Evolutionary conservation across 2,888 invertebrate species (phyloP), one percentile per base, ranked within the genome.

Genomic region (Leucophora obtusa): DNA sequence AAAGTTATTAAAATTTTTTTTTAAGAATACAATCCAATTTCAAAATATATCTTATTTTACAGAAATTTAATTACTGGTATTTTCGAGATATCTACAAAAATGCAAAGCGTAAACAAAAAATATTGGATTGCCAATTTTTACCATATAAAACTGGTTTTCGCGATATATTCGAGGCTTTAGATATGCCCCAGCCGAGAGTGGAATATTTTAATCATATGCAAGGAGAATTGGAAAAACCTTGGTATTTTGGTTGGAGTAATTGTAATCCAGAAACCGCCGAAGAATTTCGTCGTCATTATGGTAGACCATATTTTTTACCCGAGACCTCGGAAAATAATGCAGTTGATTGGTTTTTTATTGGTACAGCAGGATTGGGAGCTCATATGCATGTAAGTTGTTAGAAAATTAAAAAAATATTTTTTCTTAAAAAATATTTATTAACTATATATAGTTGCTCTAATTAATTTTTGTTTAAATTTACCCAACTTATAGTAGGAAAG

Each of bases 291-390:
- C 89, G 93, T 69, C 96, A 96, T 88, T 97, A 97, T 88, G 91
- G 92, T 1, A 91, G 94, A 38, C 98, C 98, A 0, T 98, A 98
- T 88, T 98, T 98, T 89, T 92, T 98, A 65, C 98, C 98, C 0
- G 90, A 90, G 43, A 93, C 93, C 0, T 95, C 98, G 0, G 98
- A 98, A 89, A 96, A 95, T 85, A 96, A 96, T 86, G 95, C 95
- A 81, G 94, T 96, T 0, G 98, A 97, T 90, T 98, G 98, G 98
- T 95, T 98, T 84, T 98, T 98, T 89, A 98, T 98, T 95, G 98
- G 98, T 0, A 97, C 96, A 35, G 95, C 96, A 0, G 98, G 98
- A 0, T 94, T 96, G 86, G 98, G 98, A 0, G 98, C 98, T 0
- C 96, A 97, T 85, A 95, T 98, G 95, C 98, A 98, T 89, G 98